Evolutionary conservation across 2,113 vertebrate genomes (phyloP), one percentile per base, ranked within the genome.

Genomic region (Nicator chloris): DNA sequence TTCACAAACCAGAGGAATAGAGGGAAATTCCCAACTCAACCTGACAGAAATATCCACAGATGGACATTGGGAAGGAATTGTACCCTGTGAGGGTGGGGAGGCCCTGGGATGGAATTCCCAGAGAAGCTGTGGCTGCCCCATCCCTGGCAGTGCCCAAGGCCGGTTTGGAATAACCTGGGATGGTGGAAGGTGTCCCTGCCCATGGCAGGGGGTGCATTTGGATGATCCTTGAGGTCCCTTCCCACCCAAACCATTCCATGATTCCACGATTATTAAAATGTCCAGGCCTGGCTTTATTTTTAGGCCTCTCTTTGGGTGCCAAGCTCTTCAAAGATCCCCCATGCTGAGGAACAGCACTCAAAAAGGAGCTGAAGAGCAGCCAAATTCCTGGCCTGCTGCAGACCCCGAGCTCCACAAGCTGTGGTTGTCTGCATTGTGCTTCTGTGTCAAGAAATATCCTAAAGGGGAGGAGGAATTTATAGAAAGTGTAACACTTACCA

Each of bases 321-420:
- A 69, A 91, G 30, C 81, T 53, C 54, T 60, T 53, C 88, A 49
- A 57, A 64, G 56, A 59, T 57, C 30, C 47, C 57, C 75, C 88
- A 59, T 79, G 12, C 72, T 75, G 71, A 69, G 82, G 53, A 91
- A 21, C 15, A 23, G 10, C 77, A 45, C 77, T 80, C 47, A 33
- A 85, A 93, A 80, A 66, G 66, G 70, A 94, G 85, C 79, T 71
- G 90, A 61, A 26, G 65, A 64, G 40, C 5, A 71, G 92, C 93
- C 96, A 93, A 90, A 91, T 95, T 71, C 90, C 73, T 73, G 47
- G 65, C 72, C 87, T 65, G 82, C 20, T 88, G 90, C 87, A 95
- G 42, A 71, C n/a, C 47, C 68, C 5, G 16, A 30, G 11, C 45
- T 84, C 80, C 83, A 39, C 5, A 9, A 26, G 85, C 76, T 94